Percentiles rank a stretch among this genome's conserved stretches.
phyloP scores from a whole-genome alignment of 2,888 invertebrate genomes.

The Ferrisia virgata region DNA sequence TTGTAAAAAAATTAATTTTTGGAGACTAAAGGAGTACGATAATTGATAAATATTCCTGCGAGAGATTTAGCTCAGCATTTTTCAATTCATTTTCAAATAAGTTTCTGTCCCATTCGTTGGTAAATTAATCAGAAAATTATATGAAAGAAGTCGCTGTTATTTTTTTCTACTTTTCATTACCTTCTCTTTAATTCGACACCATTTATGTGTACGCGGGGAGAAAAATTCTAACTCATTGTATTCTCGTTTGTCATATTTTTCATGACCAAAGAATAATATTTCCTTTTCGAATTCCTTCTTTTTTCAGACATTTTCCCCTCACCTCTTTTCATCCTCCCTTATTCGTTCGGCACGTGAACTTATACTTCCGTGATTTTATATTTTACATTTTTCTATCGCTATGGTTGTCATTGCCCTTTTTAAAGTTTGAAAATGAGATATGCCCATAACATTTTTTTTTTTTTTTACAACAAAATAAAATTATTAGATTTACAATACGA shows the following conservation, averaged over 20 bases:
- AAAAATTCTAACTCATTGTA: neutral
- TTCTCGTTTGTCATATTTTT: constrained; percentile 8
- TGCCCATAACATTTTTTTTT: neutral
- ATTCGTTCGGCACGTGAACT: neutral
- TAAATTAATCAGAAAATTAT: too few species aligned
- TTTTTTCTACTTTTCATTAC: neutral
- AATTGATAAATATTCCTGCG: too few species aligned
- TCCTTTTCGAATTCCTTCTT: constrained; percentile 12
- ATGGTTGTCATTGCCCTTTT: neutral
- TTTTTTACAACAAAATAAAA: neutral
- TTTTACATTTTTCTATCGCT: constrained; percentile 1
- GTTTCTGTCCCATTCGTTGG: too few species aligned
- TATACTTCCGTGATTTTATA: constrained; percentile 14
- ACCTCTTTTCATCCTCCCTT: neutral
- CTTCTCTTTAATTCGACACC: neutral
- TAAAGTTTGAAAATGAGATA: neutral
- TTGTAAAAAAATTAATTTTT: too few species aligned
- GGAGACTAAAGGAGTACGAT: too few species aligned
- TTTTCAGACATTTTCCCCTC: neutral
- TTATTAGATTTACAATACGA: constrained; percentile 21
- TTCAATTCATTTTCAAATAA: too few species aligned
- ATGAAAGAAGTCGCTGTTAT: too few species aligned
- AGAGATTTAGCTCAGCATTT: neutral
- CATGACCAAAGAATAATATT: constrained; percentile 12
- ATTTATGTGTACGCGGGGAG: neutral